These are phyloP conservation scores for Porites lobata DNA, from an alignment of 92 coral and sea anemone genomes.

Conservation along the genomic window DNA sequence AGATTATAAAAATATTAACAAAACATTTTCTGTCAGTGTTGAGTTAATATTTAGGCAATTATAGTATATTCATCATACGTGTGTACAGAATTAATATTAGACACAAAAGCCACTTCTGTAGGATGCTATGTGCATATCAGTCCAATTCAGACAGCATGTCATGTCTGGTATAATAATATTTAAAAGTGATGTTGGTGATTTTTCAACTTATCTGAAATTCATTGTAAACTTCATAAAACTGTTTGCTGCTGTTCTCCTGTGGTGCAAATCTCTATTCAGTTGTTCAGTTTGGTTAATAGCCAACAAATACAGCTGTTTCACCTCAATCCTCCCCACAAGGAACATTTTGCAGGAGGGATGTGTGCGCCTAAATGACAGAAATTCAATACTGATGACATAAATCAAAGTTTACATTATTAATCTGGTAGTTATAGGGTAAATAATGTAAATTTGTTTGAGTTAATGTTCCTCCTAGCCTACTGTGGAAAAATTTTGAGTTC, in stretches of 20 bases:
- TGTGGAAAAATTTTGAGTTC: too few species aligned
- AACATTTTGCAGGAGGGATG: too few species aligned
- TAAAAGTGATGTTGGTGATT: slow-evolving; percentile 1
- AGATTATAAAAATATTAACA: background rate
- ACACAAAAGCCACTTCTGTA: background rate
- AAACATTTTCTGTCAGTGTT: background rate
- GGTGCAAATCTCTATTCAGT: background rate
- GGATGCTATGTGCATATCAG: background rate
- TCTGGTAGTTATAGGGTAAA: too few species aligned
- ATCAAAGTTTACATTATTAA: too few species aligned
- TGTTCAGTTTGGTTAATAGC: too few species aligned
- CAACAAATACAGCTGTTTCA: too few species aligned
- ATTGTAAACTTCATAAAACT: background rate
- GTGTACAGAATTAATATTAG: slow-evolving; percentile 16
- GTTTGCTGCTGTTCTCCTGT: background rate
- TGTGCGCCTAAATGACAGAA: too few species aligned
- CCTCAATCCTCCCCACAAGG: too few species aligned
- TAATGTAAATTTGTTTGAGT: too few species aligned
- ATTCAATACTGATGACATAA: too few species aligned
- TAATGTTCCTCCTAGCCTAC: too few species aligned
- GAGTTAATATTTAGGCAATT: background rate
- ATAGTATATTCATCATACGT: slow-evolving; percentile 1
- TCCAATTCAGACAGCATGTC: background rate
- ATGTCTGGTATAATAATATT: too few species aligned
- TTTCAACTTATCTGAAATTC: background rate